Base-by-base conservation (phyloP, 2,797 vertebrate species). In the Cygnus olor region DNA sequence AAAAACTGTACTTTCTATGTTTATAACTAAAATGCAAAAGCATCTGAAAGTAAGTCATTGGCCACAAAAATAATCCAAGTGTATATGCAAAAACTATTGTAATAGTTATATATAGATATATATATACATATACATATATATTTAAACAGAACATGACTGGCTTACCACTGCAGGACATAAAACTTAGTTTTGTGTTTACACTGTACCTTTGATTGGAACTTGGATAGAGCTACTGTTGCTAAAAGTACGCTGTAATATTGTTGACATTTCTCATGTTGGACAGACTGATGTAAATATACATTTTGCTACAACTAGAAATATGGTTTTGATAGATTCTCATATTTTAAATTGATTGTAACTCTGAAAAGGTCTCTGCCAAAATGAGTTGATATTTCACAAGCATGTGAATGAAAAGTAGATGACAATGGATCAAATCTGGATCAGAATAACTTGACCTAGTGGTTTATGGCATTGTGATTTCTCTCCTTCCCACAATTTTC, bases 281-380 rank as follows among this genome's bases (percentile, higher is more conserved):
- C 92, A 96, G 94, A 95, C 84, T 97, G 96, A 91, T 91, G 94
- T 92, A 97, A 98, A 97, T 96, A 97, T 49, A 95, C 93, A 93
- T 96, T 97, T 97, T 96, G 92, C 88, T 97, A 91, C 76, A 95
- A 74, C 81, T 97, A 97, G 94, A 97, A 98, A 98, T 97, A 97
- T 87, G 89, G 96, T 96, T 97, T 97, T 97, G 95, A 98, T 97
- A 97, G 92, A 97, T 95, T 97, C 82, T 90, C 81, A 96, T 90
- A 97, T 96, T 98, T 97, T 85, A 93, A 96, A 96, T 83, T 95
- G 12, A 97, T 95, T 95, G 93, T 95, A 97, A 97, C 96, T 95
- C 91, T 82, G 56, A 96, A 68, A 73, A 95, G 60, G 30, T 95
- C 82, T 95, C 85, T 96, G 92, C 80, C 85, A 96, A 90, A 95